Evolutionary conservation across 2,888 invertebrate genomes (phyloP), one percentile per base, ranked within the genome.

Genomic region (Liposcelis brunnea): DNA sequence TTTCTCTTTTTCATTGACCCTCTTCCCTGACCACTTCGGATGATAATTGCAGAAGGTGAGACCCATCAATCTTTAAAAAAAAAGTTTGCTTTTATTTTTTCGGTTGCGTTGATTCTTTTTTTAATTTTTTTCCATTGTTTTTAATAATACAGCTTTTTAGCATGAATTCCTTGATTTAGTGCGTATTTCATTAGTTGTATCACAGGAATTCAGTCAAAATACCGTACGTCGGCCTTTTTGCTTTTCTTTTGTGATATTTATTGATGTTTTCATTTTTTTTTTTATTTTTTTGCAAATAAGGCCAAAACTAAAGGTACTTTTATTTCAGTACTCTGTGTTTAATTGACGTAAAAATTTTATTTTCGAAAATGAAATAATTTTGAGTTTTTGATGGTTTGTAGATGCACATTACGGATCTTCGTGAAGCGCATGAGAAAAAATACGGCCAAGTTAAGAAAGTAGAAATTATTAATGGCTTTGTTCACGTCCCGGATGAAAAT

Each of bases 381-480:
- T n/a, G n/a, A 26, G 8, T 26, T 35, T 44, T 19, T 65, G 59
- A 62, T 61, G 61, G 51, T 52, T 57, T 55, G 1, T 61, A 85
- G 85, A 83, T 85, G 54, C 76, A 79, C n/a, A 74, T 86, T 75
- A 81, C 82, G 50, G 82, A 86, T 53, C 59, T 80, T 48, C 68
- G 76, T n/a, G 68, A 71, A 54, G 80, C 79, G 38, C 78, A 80
- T 52, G 48, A 59, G 31, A 60, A 60, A 46, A 59, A 60, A 32
- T 61, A 61, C n/a, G 55, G 58, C 18, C 58, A 58, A 33, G 58
- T 57, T 21, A 45, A 53, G 14, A 56, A 53, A 48, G 55, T 56
- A 19, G 60, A 65, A 2, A 62, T 64, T 35, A 67, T 69, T 50
- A 40, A 40, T 19, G 40, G 40, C 6, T 40, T 40, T 11, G 40